phyloP scores from a whole-genome alignment of 2,888 invertebrate species.

The Melanchra persicariae region DNA sequence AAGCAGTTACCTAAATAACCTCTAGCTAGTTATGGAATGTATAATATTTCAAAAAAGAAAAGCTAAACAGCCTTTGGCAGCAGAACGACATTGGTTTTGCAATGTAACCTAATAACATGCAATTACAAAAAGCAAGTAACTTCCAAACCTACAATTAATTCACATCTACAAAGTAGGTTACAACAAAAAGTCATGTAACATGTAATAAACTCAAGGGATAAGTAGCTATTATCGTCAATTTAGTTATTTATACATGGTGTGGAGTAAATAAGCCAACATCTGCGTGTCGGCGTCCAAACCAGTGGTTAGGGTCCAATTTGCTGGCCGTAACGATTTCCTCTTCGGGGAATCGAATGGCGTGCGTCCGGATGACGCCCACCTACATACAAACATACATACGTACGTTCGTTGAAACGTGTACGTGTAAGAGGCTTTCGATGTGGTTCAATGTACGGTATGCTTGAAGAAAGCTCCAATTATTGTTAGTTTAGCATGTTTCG shows the following conservation, averaged over 20 bases:
- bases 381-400: slow-evolving; percentile 62
- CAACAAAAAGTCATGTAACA: slow-evolving; percentile 43
- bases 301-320: slow-evolving; percentile 90
- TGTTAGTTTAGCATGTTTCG: slow-evolving; percentile 44
- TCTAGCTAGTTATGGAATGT: not conserved
- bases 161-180: slow-evolving; percentile 18
- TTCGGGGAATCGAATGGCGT: slow-evolving; percentile 90
- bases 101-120: too few species aligned
- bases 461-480: slow-evolving; percentile 63
- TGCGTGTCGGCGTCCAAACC: slow-evolving; percentile 84
- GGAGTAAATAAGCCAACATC: slow-evolving; percentile 80
- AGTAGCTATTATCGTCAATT: slow-evolving; percentile 74
- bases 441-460: slow-evolving; percentile 59
- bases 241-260: slow-evolving; percentile 71
- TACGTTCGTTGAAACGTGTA: slow-evolving; percentile 58
- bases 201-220: slow-evolving; percentile 62
- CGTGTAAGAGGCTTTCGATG: slow-evolving; percentile 52
- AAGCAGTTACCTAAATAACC: not conserved
- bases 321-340: slow-evolving; percentile 90
- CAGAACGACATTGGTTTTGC: not conserved
- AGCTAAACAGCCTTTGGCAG: not conserved
- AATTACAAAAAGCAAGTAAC: not conserved
- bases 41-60: not conserved
- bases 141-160: slow-evolving; percentile 10
- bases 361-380: slow-evolving; percentile 86